Conservation (phyloP, 2,113 vertebrate genomes). For the Alligator mississippiensis region DNA sequence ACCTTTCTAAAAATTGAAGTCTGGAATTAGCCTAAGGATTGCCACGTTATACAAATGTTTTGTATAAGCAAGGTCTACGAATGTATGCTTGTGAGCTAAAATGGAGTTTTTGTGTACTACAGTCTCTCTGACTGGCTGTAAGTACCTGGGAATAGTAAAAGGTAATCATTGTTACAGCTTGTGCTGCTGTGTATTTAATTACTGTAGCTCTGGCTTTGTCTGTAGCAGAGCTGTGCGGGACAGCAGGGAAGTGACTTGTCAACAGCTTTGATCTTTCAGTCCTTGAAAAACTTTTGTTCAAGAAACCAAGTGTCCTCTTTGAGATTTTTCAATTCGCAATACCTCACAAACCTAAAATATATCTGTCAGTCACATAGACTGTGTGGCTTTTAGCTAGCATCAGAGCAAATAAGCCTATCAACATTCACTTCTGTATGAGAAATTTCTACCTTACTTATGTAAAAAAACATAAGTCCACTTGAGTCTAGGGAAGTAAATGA, state of each 20-base stretch:
- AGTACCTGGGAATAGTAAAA: not conserved
- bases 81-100: not conserved
- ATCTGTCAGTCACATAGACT: not conserved
- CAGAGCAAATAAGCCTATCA: not conserved
- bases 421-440: not conserved
- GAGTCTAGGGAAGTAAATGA: not conserved
- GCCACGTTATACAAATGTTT: accelerated
- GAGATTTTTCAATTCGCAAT: not conserved
- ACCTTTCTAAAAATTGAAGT: not conserved
- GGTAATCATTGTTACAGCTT: accelerated
- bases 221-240: not conserved
- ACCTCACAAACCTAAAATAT: not conserved
- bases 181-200: accelerated
- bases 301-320: not conserved
- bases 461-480: not conserved
- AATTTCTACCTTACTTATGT: not conserved
- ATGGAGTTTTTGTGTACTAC: not conserved
- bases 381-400: not conserved
- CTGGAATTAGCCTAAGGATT: accelerated
- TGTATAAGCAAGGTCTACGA: not conserved
- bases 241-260: not conserved
- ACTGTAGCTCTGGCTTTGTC: not conserved
- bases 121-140: not conserved
- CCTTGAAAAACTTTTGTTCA: not conserved
- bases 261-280: not conserved